Evolutionary conservation across 2,797 vertebrate species (phyloP), one percentile per base, ranked within the genome.

Genomic region (Taeniopygia guttata): DNA sequence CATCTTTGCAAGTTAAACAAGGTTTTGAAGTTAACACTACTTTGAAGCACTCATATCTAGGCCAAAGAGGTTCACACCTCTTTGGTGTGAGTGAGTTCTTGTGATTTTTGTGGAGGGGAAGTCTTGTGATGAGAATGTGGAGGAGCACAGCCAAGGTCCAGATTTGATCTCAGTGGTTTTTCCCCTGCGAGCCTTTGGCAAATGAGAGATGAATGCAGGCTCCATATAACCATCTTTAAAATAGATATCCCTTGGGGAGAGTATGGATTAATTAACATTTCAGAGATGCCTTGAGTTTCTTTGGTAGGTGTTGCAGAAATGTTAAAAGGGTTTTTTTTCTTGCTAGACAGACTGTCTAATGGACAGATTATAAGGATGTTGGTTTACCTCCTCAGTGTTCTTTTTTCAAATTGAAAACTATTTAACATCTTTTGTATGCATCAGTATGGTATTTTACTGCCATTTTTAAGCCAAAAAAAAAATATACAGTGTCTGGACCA

Each of bases 191-290:
- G 86, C n/a, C 77, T 83, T 93, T 87, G 70, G 38, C 83, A 82
- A 83, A 72, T 45, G 56, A 70, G 72, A 87, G 82, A 90, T 87
- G 62, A 90, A 90, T 84, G 77, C 74, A 69, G 48, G 34, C 70
- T 94, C 64, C 64, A 89, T 95, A 91, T 73, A 89, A 74, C 43
- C 42, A 25, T 93, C 95, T 93, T 93, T 95, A 94, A 90, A 86
- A 64, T 69, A 91, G 73, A 70, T 84, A 67, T 83, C 54, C 76
- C 89, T 77, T 82, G 76, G 74, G 95, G 56, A 91, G 13, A 30
- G 36, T 63, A 78, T 86, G 52, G 91, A 95, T 95, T 96, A 96
- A 96, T 96, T 95, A 96, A 94, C 63, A 88, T 95, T 93, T 95
- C 94, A 96, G 93, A 93, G 60, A 74, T 11, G 1, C 83, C 91